Evolutionary conservation across 2,113 vertebrate species (phyloP), one percentile per base, ranked within the genome.

Genomic region (Peucedramus taeniatus): DNA sequence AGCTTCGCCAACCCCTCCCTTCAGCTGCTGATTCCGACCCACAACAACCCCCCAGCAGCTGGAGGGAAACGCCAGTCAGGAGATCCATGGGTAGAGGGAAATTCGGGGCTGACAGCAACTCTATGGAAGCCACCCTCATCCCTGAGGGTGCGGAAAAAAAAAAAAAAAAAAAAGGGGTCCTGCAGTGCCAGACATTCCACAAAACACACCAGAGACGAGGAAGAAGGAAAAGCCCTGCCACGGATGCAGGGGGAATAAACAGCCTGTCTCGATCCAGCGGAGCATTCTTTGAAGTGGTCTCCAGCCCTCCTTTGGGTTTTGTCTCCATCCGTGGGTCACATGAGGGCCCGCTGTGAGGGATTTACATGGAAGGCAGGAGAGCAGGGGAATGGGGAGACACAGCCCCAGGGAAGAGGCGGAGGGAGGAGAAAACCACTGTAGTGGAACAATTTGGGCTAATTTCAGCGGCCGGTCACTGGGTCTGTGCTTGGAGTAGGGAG

Each of bases 401-500:
- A 51, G 80, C 68, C 40, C 2, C 28, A 2, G 51, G 63, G 40
- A 40, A 56, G 66, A 23, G 53, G 24, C 8, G 61, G 11, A 12
- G 22, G 39, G 64, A 51, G 78, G 45, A 59, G 82, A 23, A 47
- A 74, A n/a, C 8, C 20, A 0, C 56, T 37, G 27, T 5, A 27
- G 19, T 11, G 21, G 16, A 47, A 12, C 28, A 9, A 15, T 9
- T 33, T 1, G 71, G 44, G 44, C n/a, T 60, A 0, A n/a, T 83
- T 47, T 11, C 37, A 7, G 75, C 26, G 35, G 21, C 30, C 17
- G 1, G 20, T 26, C 28, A 1, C 53, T 9, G 49, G 16, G 13
- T 26, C 31, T 5, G 49, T 30, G 49, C 53, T 47, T 59, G 31
- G 51, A 57, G 4, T 0, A 3, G 27, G 9, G 24, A 61, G 1